Conservation (phyloP, 2,888 invertebrate species). For the Rhopalosiphum nymphaeae region DNA sequence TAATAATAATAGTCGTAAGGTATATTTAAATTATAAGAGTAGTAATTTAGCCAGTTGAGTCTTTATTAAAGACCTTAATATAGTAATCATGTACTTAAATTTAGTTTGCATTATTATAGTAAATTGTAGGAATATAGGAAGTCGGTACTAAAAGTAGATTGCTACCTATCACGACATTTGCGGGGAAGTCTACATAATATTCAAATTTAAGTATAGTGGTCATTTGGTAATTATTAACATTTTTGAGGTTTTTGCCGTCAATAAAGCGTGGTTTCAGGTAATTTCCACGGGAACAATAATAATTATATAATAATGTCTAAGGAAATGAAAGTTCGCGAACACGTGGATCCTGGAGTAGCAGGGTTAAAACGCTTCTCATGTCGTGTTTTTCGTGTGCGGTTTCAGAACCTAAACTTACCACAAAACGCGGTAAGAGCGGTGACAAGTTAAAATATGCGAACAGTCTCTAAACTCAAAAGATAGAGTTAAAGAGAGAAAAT, state of each 20-base stretch:
- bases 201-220: background rate
- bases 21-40: background rate
- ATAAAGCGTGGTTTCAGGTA: background rate
- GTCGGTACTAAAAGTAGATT: background rate
- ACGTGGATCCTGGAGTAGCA: background rate
- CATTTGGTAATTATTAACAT: background rate
- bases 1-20: conserved; percentile 67
- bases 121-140: background rate
- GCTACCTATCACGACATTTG: conserved; percentile 21
- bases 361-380: conserved; percentile 43
- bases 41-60: background rate
- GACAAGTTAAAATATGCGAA: background rate
- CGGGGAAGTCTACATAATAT: background rate
- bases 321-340: background rate
- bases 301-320: background rate
- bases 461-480: background rate
- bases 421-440: background rate
- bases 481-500: background rate
- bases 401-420: background rate
- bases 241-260: background rate
- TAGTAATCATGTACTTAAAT: conserved; percentile 20
- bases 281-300: background rate
- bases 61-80: background rate
- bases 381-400: background rate
- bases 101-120: conserved; percentile 1